Conservation (phyloP, 1,140 invertebrate species). For the Drosophila repletoides region DNA sequence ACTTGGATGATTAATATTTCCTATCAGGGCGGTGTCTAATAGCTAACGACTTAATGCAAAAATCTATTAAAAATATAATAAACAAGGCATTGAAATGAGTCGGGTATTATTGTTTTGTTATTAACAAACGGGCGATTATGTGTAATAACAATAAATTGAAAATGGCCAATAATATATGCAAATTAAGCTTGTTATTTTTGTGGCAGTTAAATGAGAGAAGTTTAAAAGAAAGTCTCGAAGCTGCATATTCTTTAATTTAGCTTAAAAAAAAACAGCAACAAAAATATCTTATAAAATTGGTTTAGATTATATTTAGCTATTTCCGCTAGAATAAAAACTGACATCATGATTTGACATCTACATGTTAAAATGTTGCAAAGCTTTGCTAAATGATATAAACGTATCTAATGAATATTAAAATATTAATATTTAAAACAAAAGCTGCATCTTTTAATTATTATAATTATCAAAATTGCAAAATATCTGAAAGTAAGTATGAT, state of each 20-base stretch:
- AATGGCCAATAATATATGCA: slow-evolving; percentile 13
- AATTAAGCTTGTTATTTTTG: not conserved
- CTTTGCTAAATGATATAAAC: not conserved
- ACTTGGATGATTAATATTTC: not conserved
- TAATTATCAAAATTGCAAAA: no score
- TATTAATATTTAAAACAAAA: no score
- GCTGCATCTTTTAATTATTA: no score
- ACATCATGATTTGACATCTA: not conserved
- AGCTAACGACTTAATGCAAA: not conserved
- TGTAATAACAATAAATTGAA: not conserved
- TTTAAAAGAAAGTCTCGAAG: no score
- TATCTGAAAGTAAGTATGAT: no score
- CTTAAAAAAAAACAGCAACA: not conserved
- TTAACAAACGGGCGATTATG: not conserved
- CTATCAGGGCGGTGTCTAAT: not conserved
- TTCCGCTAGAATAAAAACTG: not conserved
- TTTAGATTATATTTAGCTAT: no score
- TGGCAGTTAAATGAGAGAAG: not conserved
- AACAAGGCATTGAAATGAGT: not conserved
- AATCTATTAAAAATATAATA: not conserved
- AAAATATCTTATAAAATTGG: no score
- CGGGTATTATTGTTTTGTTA: not conserved
- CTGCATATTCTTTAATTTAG: no score
- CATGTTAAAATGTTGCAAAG: no score
- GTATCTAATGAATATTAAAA: no score